These are phyloP conservation scores for Crocallis elinguaria DNA, from an alignment of 2,888 invertebrate genomes.

Conservation along the genomic window DNA sequence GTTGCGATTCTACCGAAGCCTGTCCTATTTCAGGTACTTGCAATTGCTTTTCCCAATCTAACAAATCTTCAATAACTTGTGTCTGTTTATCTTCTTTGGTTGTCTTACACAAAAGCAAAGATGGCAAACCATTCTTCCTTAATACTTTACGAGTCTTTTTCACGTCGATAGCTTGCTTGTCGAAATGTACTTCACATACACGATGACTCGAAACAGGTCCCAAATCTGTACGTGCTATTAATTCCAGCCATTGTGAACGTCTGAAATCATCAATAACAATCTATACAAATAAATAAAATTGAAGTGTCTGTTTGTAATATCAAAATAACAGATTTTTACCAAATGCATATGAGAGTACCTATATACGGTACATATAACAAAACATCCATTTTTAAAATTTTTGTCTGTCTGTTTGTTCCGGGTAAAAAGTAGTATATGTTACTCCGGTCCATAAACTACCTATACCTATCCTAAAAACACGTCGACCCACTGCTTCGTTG, in stretches of 20 bases:
- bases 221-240: constrained; percentile 7
- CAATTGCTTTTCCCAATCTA: background rate
- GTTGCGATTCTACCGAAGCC: background rate
- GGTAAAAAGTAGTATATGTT: too few relatives aligned
- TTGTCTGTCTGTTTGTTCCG: too few relatives aligned
- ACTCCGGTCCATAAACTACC: too few relatives aligned
- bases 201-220: background rate
- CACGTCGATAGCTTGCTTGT: background rate
- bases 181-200: constrained; percentile 5
- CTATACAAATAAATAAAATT: too few relatives aligned
- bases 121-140: constrained; percentile 12
- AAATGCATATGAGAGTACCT: too few relatives aligned
- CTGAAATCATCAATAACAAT: constrained; percentile 13
- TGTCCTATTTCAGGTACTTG: background rate
- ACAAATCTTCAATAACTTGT: background rate
- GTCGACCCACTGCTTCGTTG: too few relatives aligned
- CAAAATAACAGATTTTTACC: too few relatives aligned
- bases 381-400: too few relatives aligned
- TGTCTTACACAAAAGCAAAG: constrained; percentile 3
- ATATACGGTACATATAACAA: too few relatives aligned
- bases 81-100: constrained; percentile 1
- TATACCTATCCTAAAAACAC: too few relatives aligned
- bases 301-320: too few relatives aligned
- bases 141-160: constrained; percentile 5
- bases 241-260: constrained; percentile 6